Evolutionary conservation across 2,888 invertebrate genomes (phyloP), one percentile per base, ranked within the genome.

Genomic region (Tetragnatha montana): DNA sequence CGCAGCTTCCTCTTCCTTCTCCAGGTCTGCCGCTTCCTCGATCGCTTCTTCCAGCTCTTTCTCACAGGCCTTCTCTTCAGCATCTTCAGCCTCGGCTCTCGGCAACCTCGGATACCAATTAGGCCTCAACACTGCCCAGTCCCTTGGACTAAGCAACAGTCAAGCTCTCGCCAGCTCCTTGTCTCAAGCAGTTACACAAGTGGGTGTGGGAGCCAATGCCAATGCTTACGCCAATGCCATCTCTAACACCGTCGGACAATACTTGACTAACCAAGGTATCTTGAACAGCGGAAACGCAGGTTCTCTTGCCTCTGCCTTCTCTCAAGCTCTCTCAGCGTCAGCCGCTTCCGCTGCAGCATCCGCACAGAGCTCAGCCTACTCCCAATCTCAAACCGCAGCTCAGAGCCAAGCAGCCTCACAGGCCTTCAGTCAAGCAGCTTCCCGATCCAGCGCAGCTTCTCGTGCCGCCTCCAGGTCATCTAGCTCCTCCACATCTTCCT

Each of bases 21-120:
- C 84, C 19, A 75, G 69, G 47, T 21, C 75, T 8, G 17, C 76
- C 12, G 12, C 73, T 14, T 51, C 74, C 8, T 21, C 73, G 7
- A 60, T 82, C 22, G 82, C 82, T 17, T 50, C 82, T 14, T 82
- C 82, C 22, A 82, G 82, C 17, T 47, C 82, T 49, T 60, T 82
- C 82, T 8, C 74, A 22, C 73, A 60, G 12, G 82, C 74, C 21
- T 73, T 82, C 82, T n/a, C 82, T 6, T 73, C 82, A 4, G 82
- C 74, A n/a, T 73, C 74, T 22, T 82, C 82, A 8, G 74, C 60
- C n/a, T 12, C 82, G 4, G 51, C 74, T 21, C 49, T 22, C n/a
- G 47, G 71, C 21, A 81, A 14, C 21, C 10, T 82, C 17, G 82
- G 21, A 35, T 82, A 82, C n/a, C 21, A 7, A 60, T 2, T 51